Evolutionary conservation across 1,140 invertebrate genomes (phyloP).

Genomic region (Battus philenor): DNA sequence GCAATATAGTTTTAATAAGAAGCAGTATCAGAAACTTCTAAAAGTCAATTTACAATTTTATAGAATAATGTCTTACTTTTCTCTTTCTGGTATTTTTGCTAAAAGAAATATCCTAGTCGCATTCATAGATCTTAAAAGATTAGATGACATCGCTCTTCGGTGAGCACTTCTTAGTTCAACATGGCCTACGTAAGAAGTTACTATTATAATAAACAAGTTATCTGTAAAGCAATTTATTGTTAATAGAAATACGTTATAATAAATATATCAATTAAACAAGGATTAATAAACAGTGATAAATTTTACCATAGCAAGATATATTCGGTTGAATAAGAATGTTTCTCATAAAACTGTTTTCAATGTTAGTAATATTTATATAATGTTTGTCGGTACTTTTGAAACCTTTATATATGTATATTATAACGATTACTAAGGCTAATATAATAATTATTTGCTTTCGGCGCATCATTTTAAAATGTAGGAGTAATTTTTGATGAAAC

Average conservation of each 20-base stretch:
- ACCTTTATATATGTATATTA: constrained; percentile 43
- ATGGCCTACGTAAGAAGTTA: constrained; percentile 87
- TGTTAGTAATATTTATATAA: constrained; percentile 25
- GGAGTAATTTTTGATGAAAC: too few species aligned
- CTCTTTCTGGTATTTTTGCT: constrained; percentile 75
- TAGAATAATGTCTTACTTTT: constrained; percentile 46
- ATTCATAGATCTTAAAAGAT: constrained; percentile 77
- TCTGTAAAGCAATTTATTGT: too few species aligned
- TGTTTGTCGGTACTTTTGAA: constrained; percentile 37
- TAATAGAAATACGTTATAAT: too few species aligned
- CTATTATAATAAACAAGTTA: constrained; percentile 69
- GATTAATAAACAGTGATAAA: too few species aligned
- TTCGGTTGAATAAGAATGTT: constrained; percentile 25
- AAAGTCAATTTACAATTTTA: constrained; percentile 1
- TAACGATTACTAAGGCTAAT: constrained; percentile 28
- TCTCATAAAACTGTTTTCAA: constrained; percentile 28
- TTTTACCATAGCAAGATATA: constrained; percentile 27
- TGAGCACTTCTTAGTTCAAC: constrained; percentile 82
- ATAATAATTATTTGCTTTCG: constrained; percentile 27
- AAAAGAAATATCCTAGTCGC: constrained; percentile 84
- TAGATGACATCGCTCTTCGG: constrained; percentile 78
- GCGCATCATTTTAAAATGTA: constrained; percentile 34
- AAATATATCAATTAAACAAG: too few species aligned
- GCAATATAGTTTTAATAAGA: too few species aligned
- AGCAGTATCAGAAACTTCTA: too few species aligned